Evolutionary conservation across 30 jellyfish, hydroid and myxozoan species (phyloP).

Genomic region (Hydra vulgaris): DNA sequence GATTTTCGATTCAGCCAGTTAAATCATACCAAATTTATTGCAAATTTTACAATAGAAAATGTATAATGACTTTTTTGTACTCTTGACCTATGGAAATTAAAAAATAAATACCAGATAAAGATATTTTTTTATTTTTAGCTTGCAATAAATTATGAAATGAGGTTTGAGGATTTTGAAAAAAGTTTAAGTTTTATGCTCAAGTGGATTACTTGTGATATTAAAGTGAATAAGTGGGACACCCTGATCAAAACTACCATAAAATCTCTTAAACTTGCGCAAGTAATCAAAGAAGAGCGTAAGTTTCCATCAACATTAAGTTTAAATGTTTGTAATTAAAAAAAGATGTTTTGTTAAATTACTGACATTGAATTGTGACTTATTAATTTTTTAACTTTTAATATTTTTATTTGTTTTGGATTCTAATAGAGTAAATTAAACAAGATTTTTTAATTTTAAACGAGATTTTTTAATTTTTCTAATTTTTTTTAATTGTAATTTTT

Average conservation of each 20-base stretch:
- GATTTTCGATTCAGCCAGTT: background rate
- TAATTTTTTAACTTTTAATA: no score
- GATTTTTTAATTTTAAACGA: no score
- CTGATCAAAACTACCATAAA: background rate
- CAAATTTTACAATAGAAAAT: background rate
- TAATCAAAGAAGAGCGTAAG: background rate
- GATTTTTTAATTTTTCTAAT: background rate
- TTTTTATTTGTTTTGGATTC: no score
- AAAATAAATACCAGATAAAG: no score
- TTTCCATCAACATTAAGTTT: no score
- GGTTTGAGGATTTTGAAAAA: background rate
- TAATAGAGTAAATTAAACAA: no score
- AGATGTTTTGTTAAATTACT: no score
- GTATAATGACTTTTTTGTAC: background rate
- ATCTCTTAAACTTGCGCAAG: background rate
- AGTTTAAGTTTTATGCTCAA: background rate
- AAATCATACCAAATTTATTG: background rate
- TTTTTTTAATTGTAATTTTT: background rate
- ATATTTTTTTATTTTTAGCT: background rate
- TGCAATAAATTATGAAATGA: background rate
- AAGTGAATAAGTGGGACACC: background rate
- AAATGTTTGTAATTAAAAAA: no score
- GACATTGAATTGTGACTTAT: no score
- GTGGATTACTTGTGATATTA: background rate
- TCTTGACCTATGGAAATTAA: background rate